A percentile compares a stretch with the other conserved stretches of the same genome.
Evolutionary conservation across 2,888 invertebrate genomes (phyloP).

Genomic region (Ectobius pallidus): DNA sequence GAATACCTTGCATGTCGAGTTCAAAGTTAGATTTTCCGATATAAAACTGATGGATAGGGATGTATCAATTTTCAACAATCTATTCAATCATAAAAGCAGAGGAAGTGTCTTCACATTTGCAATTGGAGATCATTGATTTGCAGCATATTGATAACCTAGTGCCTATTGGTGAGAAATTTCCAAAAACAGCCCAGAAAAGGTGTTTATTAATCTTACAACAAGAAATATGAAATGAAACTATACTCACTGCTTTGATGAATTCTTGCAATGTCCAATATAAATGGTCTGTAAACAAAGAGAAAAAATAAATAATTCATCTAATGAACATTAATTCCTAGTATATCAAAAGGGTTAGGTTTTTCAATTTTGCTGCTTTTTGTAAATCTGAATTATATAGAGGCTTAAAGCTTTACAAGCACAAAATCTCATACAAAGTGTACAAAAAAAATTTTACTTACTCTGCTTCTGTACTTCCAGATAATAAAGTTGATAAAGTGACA

Average conservation of each 20-base stretch:
- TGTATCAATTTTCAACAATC: too few species aligned
- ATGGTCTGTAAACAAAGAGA: constrained; percentile 7
- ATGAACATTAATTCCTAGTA: not conserved
- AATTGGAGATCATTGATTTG: too few species aligned
- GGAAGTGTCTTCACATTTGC: too few species aligned
- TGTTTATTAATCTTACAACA: too few species aligned
- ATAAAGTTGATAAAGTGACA: constrained; percentile 11
- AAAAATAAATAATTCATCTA: not conserved
- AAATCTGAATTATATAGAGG: not conserved
- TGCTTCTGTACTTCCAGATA: constrained; percentile 11
- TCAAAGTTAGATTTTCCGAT: too few species aligned
- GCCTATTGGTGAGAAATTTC: too few species aligned
- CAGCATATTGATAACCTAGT: too few species aligned
- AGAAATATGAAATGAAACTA: too few species aligned
- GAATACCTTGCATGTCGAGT: too few species aligned
- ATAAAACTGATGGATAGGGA: too few species aligned
- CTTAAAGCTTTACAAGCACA: not conserved
- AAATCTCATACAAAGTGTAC: not conserved
- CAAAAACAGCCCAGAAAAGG: too few species aligned
- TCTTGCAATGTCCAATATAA: constrained; percentile 23
- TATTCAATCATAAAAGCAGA: too few species aligned
- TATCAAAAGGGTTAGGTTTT: not conserved
- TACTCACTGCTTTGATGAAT: constrained; percentile 30
- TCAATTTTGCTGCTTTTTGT: not conserved
- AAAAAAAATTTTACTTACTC: not conserved